Base-by-base conservation (phyloP, 1,140 invertebrate species). In the Gonatopus flavifemur region DNA sequence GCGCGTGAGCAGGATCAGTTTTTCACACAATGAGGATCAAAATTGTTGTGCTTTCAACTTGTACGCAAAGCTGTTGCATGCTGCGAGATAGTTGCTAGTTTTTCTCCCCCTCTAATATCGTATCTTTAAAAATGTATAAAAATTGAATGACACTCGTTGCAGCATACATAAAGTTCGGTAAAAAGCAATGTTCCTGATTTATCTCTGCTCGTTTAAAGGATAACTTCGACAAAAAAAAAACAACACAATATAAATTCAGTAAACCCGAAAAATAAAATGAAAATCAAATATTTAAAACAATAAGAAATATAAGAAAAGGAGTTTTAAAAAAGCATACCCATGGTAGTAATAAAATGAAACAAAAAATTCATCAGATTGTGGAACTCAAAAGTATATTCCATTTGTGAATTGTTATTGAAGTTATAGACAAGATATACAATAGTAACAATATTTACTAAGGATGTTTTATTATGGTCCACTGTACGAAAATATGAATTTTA, bases 371-470 rank as follows among this genome's bases (percentile, higher is more conserved):
- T 57, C 59, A 62, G 55, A 62, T 31, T 63, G n/a, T 61, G 54
- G 33, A 44, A 49, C 33, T 43, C 39, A 49, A 39, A n/a, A 49
- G 51, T 58, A 60, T 55, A 55, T 65, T 55, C 63, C 57, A 65
- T 64, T 66, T 63, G 66, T 64, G 64, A 62, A 64, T 68, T 69
- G 73, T 69, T 69, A 49, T n/a, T n/a, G n/a, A 63, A 67, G 62
- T 67, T 72, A n/a, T n/a, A 72, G 63, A 59, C 62, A 53, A 72
- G 53, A 70, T 62, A 69, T 62, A 59, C 67, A 71, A 74, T 70
- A 63, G 62, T 76, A 71, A 76, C 72, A 75, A 77, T 78, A 78
- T 78, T 74, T 76, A 77, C 76, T 77, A 73, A 78, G 74, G 73
- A 77, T 76, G 72, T 68, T 76, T 78, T 68, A 74, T 75, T 74